Base-by-base conservation (phyloP, 2,113 vertebrate genomes). In the Tricholaema leucomelas region DNA sequence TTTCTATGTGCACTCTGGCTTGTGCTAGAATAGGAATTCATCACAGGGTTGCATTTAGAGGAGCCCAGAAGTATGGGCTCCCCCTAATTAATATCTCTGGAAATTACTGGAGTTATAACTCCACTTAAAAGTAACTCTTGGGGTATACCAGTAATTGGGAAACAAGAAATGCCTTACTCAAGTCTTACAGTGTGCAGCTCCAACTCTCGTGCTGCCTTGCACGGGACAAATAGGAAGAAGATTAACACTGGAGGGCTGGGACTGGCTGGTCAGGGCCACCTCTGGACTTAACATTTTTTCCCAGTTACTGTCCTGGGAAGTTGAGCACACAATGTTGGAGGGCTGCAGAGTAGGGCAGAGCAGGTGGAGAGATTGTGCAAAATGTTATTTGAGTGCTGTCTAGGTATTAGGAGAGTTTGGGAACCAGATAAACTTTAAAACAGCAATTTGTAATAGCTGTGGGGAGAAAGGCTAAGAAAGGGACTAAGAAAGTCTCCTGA, bases 371-470 rank as follows among this genome's bases (percentile, higher is more conserved):
- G 33, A 84, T 33, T 31, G 73, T 61, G n/a, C 50, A 48, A 10
- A 79, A 44, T 16, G 17, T 8, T 8, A 17, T 54, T 86, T 56
- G 50, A 15, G 44, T 8, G 42, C 54, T 67, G 27, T 48, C 60
- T 6, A 5, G 28, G 35, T 12, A 2, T 20, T 14, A 12, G 19
- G 42, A 31, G 38, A 54, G 56, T 38, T 4, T 75, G 66, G 59
- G 20, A 82, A 70, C 2, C 2, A 2, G 35, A 18, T 16, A 27
- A 66, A 2, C 8, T 9, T 55, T 15, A 20, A 28, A 3, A 40
- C 60, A 38, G 55, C 1, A 3, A 8, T 33, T 48, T 0, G 0
- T 25, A 5, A 7, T 46, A n/a, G 33, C 63, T 9, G 28, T 6
- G 19, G 44, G 65, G 12, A 56, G n/a, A 35, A 44, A 56, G 46